phyloP scores from a whole-genome alignment of 2,888 invertebrate genomes.

The Pristionchus entomophagus region DNA sequence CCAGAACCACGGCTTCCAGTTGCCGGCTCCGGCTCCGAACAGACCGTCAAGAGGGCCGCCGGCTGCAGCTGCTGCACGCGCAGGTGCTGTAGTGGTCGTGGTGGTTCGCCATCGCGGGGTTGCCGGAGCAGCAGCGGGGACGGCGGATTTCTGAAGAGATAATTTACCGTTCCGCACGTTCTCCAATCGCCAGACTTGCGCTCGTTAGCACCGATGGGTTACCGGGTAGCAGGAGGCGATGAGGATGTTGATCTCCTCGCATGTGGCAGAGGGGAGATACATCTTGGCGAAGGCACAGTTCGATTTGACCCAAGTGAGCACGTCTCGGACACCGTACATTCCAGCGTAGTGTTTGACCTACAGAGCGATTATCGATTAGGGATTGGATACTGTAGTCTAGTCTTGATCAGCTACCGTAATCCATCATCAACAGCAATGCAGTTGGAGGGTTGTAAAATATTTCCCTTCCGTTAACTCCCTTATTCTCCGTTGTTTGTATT shows the following conservation, averaged over 20 bases:
- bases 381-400: background rate
- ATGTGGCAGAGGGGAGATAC: conserved; percentile 73
- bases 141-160: too few relatives aligned
- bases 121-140: background rate
- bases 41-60: background rate
- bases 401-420: background rate
- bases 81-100: background rate
- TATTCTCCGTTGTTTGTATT: too few relatives aligned
- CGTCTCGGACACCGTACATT: conserved; percentile 71
- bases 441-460: too few relatives aligned
- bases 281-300: conserved; percentile 74
- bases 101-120: background rate
- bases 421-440: background rate
- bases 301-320: conserved; percentile 65
- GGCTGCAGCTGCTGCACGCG: background rate
- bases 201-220: too few relatives aligned
- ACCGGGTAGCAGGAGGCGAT: conserved; percentile 69
- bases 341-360: conserved; percentile 71
- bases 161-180: too few relatives aligned
- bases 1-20: conserved; percentile 13
- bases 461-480: too few relatives aligned
- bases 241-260: conserved; percentile 73
- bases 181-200: too few relatives aligned
- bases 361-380: too few relatives aligned
- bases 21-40: background rate